Percentiles rank a stretch among this genome's conserved stretches.
Evolutionary conservation across 2,797 vertebrate genomes (phyloP).

Genomic region (Bovichtus diacanthus): DNA sequence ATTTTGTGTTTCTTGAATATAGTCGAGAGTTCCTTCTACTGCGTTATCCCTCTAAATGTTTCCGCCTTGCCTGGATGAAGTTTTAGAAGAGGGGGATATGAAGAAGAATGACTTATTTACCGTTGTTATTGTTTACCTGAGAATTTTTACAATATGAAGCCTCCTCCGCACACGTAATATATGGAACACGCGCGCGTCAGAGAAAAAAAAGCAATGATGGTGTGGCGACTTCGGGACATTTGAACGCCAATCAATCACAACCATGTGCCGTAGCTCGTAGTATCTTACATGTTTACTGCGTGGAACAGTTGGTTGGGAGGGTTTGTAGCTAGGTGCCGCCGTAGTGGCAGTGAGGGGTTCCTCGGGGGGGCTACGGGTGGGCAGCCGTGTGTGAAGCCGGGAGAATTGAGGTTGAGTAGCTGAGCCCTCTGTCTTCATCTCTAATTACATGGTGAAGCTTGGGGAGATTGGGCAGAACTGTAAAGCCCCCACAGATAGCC

Average conservation of each 20-base stretch:
- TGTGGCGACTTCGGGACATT: slow-evolving; percentile 34
- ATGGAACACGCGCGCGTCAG: background rate
- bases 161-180: slow-evolving; percentile 29
- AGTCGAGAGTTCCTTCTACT: slow-evolving; percentile 73
- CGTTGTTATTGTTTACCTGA: slow-evolving; percentile 74
- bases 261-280: slow-evolving; percentile 22
- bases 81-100: slow-evolving; percentile 68
- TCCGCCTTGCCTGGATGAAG: slow-evolving; percentile 53
- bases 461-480: slow-evolving; percentile 78
- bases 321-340: slow-evolving; percentile 45
- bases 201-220: background rate
- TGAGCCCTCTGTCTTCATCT: slow-evolving; percentile 80
- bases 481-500: slow-evolving; percentile 66
- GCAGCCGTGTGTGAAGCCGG: slow-evolving; percentile 72
- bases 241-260: slow-evolving; percentile 45
- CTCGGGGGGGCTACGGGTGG: slow-evolving; percentile 66
- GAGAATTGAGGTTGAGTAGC: slow-evolving; percentile 81
- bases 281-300: slow-evolving; percentile 27
- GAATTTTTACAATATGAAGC: slow-evolving; percentile 50
- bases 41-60: slow-evolving; percentile 67
- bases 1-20: slow-evolving; percentile 85
- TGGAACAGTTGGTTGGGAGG: slow-evolving; percentile 40
- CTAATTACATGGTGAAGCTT: slow-evolving; percentile 80
- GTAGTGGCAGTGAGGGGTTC: slow-evolving; percentile 33
- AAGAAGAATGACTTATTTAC: slow-evolving; percentile 78